phyloP scores from a whole-genome alignment of 2,888 invertebrate species.

The Eucera pruinosa region DNA sequence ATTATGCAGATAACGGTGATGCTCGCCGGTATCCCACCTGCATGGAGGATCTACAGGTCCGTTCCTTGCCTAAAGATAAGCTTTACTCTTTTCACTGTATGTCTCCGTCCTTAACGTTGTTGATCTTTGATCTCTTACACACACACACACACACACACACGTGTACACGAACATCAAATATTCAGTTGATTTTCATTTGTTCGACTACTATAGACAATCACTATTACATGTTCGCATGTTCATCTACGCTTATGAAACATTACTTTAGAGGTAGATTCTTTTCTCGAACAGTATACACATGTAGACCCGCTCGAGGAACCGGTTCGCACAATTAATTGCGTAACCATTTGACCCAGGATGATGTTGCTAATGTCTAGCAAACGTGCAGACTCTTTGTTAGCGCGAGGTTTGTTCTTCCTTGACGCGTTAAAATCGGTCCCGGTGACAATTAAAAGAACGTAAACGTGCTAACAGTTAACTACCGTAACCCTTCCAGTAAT shows the following conservation, averaged over 20 bases:
- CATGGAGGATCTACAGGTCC: slow-evolving; percentile 67
- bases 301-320: slow-evolving; percentile 39
- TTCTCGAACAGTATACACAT: slow-evolving; percentile 15
- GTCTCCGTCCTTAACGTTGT: slow-evolving; percentile 21
- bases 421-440: slow-evolving; percentile 23
- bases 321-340: slow-evolving; percentile 54
- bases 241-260: not conserved
- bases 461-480: slow-evolving; percentile 28
- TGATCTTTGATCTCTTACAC: slow-evolving; percentile 40
- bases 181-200: not conserved
- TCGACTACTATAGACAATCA: not conserved
- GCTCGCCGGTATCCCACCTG: slow-evolving; percentile 51
- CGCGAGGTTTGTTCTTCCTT: not conserved
- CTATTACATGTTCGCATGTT: not conserved
- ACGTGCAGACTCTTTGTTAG: slow-evolving; percentile 20
- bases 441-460: slow-evolving; percentile 40
- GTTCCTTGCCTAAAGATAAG: slow-evolving; percentile 56
- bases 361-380: slow-evolving; percentile 18
- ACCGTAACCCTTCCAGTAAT: slow-evolving; percentile 35
- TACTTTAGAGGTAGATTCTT: slow-evolving; percentile 4
- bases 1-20: slow-evolving; percentile 63
- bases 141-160: not conserved
- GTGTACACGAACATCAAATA: not conserved
- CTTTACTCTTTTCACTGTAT: slow-evolving; percentile 13
- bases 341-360: slow-evolving; percentile 47